These are phyloP conservation scores for Acipenser oxyrinchus DNA, from an alignment of 2,797 vertebrate genomes.

Conservation along the genomic window DNA sequence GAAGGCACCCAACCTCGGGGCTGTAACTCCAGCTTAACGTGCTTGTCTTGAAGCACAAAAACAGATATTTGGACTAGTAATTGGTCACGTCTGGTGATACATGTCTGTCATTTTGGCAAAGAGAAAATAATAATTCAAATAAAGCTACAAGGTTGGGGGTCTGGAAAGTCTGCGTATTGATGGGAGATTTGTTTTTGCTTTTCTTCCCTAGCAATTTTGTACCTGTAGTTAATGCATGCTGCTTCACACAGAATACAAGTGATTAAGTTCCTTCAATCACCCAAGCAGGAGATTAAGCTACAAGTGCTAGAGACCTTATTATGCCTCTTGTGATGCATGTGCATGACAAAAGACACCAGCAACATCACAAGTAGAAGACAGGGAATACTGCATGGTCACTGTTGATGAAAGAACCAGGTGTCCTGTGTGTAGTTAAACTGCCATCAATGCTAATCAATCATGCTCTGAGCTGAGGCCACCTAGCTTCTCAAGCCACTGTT, in stretches of 20 bases:
- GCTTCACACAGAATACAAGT: constrained; percentile 12
- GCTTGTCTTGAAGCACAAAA: constrained; percentile 2
- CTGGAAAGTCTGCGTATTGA: background rate
- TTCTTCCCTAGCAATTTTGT: background rate
- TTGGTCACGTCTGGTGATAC: background rate
- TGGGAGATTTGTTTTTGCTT: background rate
- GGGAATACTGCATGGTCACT: constrained; percentile 24
- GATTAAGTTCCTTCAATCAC: constrained; percentile 13
- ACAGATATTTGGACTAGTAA: background rate
- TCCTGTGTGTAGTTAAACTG: constrained; percentile 10
- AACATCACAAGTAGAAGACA: background rate
- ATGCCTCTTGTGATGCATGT: constrained; percentile 12
- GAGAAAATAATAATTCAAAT: constrained; percentile 39
- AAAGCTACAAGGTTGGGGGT: constrained; percentile 5
- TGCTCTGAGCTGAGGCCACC: constrained; percentile 3
- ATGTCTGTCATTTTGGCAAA: constrained; percentile 47
- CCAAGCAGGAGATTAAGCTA: constrained; percentile 14
- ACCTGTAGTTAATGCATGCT: constrained; percentile 14
- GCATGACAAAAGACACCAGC: constrained; percentile 11
- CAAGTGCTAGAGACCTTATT: constrained; percentile 11
- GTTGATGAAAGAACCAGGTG: constrained; percentile 11
- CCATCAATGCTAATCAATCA: constrained; percentile 4
- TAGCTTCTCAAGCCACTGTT: background rate
- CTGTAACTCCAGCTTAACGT: constrained; percentile 15
- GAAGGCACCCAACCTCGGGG: constrained; percentile 36